Evolutionary conservation across 2,113 vertebrate species (phyloP).

Genomic region (Xenus cinereus): DNA sequence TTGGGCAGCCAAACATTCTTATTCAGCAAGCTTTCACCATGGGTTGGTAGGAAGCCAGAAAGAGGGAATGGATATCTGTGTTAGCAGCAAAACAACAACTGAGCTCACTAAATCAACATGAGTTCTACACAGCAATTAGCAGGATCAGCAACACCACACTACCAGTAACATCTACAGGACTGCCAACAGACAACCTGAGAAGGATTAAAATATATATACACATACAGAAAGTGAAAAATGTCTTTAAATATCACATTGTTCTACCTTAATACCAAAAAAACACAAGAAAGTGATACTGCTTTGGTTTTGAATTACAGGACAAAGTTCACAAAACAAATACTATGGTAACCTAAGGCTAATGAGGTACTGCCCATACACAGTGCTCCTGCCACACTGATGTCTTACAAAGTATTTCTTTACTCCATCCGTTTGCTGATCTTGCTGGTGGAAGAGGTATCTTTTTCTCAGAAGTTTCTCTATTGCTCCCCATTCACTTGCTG

Average conservation of each 20-base stretch:
- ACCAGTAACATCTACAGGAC: neutral
- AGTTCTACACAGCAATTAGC: neutral
- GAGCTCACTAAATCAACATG: neutral
- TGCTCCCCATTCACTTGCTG: neutral
- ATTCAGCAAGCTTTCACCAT: neutral
- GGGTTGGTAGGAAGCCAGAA: neutral
- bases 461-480: neutral
- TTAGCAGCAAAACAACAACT: neutral
- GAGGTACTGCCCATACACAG: neutral
- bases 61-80: neutral
- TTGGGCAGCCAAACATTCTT: neutral
- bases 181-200: neutral
- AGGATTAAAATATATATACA: neutral
- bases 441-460: no score
- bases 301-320: neutral
- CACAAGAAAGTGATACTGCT: neutral
- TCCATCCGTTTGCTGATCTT: neutral
- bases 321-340: neutral
- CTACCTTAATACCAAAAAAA: neutral
- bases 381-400: fast-evolving
- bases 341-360: neutral
- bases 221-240: neutral
- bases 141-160: neutral
- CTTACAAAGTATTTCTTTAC: neutral
- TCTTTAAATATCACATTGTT: neutral